Base-by-base conservation (phyloP, 92 coral and sea anemone species). In the Porites evermanni region DNA sequence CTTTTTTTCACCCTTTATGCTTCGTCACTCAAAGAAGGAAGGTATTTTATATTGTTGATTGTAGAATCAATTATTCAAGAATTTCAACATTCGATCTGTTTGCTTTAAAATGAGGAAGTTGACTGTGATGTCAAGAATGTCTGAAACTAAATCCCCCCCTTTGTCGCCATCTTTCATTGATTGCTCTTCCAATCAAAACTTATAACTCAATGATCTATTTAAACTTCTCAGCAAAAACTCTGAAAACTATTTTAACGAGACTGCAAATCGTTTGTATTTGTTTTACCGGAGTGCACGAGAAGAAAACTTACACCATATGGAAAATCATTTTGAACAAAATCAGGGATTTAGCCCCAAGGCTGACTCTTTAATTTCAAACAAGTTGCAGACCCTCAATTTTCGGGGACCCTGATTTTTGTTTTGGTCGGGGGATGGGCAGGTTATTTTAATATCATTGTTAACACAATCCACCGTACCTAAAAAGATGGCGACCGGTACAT, bases 31-130 rank as follows among this genome's bases (percentile, higher is more conserved):
- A 38, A 38, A 38, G 47, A 38, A 38, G 47, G 47, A 38, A 38
- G 47, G 47, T 38, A 38, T 4, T 38, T 38, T 38, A 38, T 38
- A 0, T 38, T 7, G 72, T 19, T 60, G 59, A 16, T 12, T 79
- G 83, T 9, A 5, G 65, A 64, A 64, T 65, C 73, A 65, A 79
- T 79, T 64, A 64, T 64, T 79, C 82, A 78, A 78, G 38, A 65
- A 78, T 78, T 47, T 64, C 8, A 50, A 50, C 66, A 18, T 14
- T 11, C 12, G n/a, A 50, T 65, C 65, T 79, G 72, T 65, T 38
- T 65, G 47, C 64, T 7, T 9, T 38, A 38, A 38, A 4, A 38
- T 38, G 83, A 64, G 70, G 70, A 44, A 38, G 60, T 75, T 7
- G 12, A 13, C 58, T 24, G 80, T 23, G 59, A 58, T 77, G 72